A percentile compares a stretch with the other conserved stretches of the same genome.
These are phyloP conservation scores for Sceloporus undulatus DNA, from an alignment of 2,113 vertebrate species.

Conservation along the genomic window DNA sequence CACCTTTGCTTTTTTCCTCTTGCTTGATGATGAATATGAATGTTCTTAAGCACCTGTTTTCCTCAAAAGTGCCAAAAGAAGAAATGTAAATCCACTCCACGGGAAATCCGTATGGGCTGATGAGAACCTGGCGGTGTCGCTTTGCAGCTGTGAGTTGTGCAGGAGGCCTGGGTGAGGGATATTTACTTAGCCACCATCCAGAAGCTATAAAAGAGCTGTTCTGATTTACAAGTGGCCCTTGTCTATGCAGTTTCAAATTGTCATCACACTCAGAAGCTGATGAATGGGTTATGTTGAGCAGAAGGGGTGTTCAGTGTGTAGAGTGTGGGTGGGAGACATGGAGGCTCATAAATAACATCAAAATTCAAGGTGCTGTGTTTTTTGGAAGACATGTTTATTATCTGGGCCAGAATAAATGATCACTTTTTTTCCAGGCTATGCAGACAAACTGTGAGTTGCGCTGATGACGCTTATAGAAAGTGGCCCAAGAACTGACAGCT, in stretches of 20 bases:
- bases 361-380: not conserved
- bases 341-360: slow-evolving; percentile 22
- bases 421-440: not conserved
- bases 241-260: slow-evolving; percentile 39
- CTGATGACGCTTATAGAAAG: not conserved
- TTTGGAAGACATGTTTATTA: not conserved
- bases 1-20: not conserved
- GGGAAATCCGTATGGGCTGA: not conserved
- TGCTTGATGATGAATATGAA: not conserved
- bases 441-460: no score
- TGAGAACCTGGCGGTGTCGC: not conserved
- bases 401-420: not conserved
- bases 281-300: slow-evolving; percentile 42
- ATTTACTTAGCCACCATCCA: slow-evolving; percentile 38
- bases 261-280: slow-evolving; percentile 45
- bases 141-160: slow-evolving; percentile 11
- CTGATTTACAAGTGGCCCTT: slow-evolving; percentile 35
- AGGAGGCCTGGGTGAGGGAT: slow-evolving; percentile 26
- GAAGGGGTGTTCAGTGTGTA: slow-evolving; percentile 44
- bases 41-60: not conserved
- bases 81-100: slow-evolving; percentile 13
- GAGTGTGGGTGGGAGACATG: not conserved
- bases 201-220: slow-evolving; percentile 6
- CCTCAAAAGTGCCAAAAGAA: slow-evolving; percentile 29
- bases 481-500: not conserved